phyloP scores from a whole-genome alignment of 1,140 invertebrate species.

The Halictus rubicundus region DNA sequence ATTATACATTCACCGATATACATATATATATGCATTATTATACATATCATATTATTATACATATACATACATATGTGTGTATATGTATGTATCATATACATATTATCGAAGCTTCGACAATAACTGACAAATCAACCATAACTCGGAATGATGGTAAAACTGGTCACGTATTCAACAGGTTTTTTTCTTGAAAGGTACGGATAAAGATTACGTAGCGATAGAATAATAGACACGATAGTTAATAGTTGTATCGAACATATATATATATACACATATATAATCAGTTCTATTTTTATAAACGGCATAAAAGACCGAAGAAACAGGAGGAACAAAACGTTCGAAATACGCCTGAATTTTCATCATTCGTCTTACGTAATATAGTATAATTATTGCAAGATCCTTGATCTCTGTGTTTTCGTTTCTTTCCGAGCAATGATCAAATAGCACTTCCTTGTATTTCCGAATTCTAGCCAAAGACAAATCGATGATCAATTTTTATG shows the following conservation, averaged over 20 bases:
- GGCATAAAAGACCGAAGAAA: neutral
- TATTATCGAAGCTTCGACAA: neutral
- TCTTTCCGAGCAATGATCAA: neutral
- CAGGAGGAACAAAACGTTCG: neutral
- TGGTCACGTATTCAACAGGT: too few relatives aligned
- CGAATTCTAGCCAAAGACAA: neutral
- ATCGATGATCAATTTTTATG: neutral
- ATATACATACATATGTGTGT: too few relatives aligned
- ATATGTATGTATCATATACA: too few relatives aligned
- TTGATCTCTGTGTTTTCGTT: neutral
- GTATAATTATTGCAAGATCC: neutral
- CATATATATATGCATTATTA: too few relatives aligned
- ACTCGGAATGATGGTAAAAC: neutral
- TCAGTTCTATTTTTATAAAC: neutral
- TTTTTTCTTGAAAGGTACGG: neutral
- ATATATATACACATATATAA: too few relatives aligned
- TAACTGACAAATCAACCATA: neutral
- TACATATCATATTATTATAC: too few relatives aligned
- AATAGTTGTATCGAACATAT: neutral
- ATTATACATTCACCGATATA: too few relatives aligned
- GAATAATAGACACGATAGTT: neutral
- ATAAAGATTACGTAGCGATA: neutral
- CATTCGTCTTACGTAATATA: neutral
- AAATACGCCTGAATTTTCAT: neutral
- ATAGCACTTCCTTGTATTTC: neutral